phyloP scores from a whole-genome alignment of 2,797 vertebrate genomes.

The Cichlasoma orientale region DNA sequence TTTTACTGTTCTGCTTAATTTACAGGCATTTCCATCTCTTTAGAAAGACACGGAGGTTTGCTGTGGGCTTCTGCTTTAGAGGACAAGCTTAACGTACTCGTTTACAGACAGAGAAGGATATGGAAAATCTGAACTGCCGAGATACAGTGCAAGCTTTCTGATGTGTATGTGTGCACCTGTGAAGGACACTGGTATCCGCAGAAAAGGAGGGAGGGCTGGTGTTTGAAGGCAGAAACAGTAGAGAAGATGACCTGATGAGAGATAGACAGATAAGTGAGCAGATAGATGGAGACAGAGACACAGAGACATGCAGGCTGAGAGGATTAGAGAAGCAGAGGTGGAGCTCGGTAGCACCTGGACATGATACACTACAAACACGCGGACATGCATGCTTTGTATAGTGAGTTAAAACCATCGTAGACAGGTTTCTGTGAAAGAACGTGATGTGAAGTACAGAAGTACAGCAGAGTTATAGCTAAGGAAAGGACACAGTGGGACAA shows the following conservation, averaged over 20 bases:
- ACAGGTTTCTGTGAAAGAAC: neutral
- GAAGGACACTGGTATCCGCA: slow-evolving; percentile 56
- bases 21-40: neutral
- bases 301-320: slow-evolving; percentile 48
- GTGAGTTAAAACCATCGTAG: neutral
- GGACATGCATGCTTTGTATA: neutral
- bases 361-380: slow-evolving; percentile 64
- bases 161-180: slow-evolving; percentile 8
- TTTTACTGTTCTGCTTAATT: neutral
- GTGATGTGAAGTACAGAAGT: neutral
- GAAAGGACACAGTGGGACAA: slow-evolving; percentile 10
- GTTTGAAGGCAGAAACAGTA: slow-evolving; percentile 44
- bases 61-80: accelerated
- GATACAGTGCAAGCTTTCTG: slow-evolving; percentile 9
- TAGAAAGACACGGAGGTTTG: neutral
- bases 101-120: neutral
- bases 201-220: neutral
- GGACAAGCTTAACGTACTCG: accelerated
- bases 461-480: slow-evolving; percentile 22
- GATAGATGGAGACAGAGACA: slow-evolving; percentile 60
- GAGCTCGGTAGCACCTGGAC: slow-evolving; percentile 54
- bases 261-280: slow-evolving; percentile 64
- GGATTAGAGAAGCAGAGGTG: slow-evolving; percentile 73
- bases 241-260: slow-evolving; percentile 69
- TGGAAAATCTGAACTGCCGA: neutral